Evolutionary conservation across 2,113 vertebrate species (phyloP).

Genomic region (Clupea harengus): DNA sequence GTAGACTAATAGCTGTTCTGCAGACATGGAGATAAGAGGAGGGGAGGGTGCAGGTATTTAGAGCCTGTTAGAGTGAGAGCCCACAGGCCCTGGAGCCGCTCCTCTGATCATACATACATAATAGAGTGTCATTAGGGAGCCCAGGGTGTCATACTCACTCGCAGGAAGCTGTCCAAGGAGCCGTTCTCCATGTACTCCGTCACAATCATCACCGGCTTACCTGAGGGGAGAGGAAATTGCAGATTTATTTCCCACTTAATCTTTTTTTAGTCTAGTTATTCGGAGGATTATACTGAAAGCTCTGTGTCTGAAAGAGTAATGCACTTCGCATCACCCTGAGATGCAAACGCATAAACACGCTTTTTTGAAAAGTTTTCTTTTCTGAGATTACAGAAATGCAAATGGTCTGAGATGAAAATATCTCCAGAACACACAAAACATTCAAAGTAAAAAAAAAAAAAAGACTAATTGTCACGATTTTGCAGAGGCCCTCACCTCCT

Average conservation of each 20-base stretch:
- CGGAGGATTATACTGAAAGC: neutral
- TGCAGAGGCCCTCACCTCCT: conserved; percentile 2
- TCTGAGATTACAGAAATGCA: neutral
- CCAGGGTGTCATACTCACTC: conserved; percentile 70
- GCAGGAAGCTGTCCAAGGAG: conserved; percentile 84
- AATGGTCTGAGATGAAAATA: neutral
- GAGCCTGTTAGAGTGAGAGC: conserved; percentile 36
- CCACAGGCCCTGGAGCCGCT: conserved; percentile 10
- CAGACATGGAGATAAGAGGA: neutral
- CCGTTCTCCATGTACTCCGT: conserved; percentile 91
- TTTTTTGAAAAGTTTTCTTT: neutral
- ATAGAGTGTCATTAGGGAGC: conserved; percentile 41
- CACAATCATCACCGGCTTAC: conserved; percentile 88
- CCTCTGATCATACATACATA: conserved; percentile 41
- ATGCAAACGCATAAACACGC: neutral
- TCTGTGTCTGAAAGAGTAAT: neutral
- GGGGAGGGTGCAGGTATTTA: conserved; percentile 33
- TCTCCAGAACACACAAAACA: conserved; percentile 15
- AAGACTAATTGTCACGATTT: conserved; percentile 1
- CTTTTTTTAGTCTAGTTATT: neutral
- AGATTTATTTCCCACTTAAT: neutral
- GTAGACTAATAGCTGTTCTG: neutral
- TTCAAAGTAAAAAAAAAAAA: neutral
- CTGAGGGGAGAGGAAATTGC: conserved; percentile 59
- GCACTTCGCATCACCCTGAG: neutral